These are phyloP conservation scores for Atractosteus spatula DNA, from an alignment of 2,113 vertebrate species.

Conservation along the genomic window DNA sequence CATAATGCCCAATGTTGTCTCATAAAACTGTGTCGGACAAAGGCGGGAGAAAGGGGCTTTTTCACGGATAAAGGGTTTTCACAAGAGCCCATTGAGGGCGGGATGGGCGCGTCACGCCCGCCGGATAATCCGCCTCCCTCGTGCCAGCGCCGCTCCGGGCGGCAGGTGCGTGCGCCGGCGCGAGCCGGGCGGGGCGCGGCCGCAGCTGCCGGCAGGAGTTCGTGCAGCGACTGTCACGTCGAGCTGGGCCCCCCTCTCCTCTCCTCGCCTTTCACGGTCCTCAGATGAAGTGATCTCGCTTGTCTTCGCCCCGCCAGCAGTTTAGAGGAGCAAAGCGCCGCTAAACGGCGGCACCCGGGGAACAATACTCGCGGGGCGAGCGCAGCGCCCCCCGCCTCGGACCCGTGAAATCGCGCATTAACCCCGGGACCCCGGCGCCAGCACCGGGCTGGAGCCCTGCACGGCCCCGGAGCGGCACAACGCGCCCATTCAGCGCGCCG, in stretches of 20 bases:
- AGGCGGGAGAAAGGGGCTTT: slow-evolving; percentile 62
- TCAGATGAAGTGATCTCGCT: slow-evolving; percentile 49
- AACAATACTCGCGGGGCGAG: slow-evolving; percentile 50
- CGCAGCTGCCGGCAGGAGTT: slow-evolving; percentile 68
- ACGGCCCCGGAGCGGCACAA: not conserved
- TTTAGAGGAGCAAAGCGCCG: slow-evolving; percentile 34
- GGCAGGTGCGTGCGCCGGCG: slow-evolving; percentile 70
- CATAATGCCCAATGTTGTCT: slow-evolving; percentile 83
- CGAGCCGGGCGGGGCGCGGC: slow-evolving; percentile 48
- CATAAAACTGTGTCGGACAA: slow-evolving; percentile 83
- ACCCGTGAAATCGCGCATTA: slow-evolving; percentile 65
- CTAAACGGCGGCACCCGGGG: slow-evolving; percentile 64
- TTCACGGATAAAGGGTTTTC: slow-evolving; percentile 82
- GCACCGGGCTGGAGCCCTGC: slow-evolving; percentile 33
- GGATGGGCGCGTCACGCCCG: slow-evolving; percentile 68
- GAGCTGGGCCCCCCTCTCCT: slow-evolving; percentile 68
- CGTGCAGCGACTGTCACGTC: slow-evolving; percentile 66
- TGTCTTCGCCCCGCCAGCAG: slow-evolving; percentile 38
- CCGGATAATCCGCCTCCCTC: slow-evolving; percentile 82
- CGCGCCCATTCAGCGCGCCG: too few species aligned
- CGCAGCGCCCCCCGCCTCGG: slow-evolving; percentile 33
- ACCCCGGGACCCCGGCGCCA: slow-evolving; percentile 44
- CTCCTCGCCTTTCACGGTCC: slow-evolving; percentile 13
- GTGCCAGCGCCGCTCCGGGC: slow-evolving; percentile 74
- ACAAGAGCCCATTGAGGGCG: slow-evolving; percentile 74